A percentile compares a stretch with the other conserved stretches of the same genome.
Conservation (phyloP, 1,140 invertebrate species). For the Pseudomyrmex dendroicus region DNA sequence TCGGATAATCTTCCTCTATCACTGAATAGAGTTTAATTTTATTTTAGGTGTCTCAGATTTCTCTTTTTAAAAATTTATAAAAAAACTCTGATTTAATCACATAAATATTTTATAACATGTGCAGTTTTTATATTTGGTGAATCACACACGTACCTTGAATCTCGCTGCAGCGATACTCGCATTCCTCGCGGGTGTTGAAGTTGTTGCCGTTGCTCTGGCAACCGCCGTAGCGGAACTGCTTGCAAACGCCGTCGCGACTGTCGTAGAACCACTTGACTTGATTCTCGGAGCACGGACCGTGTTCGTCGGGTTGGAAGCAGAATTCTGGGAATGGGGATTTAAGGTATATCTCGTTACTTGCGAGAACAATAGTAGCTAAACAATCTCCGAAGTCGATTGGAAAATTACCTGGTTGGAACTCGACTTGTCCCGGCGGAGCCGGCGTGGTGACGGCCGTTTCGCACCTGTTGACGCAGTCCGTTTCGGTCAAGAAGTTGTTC, state of each 20-base stretch:
- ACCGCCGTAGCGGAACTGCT: slow-evolving; percentile 92
- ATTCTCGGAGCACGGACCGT: slow-evolving; percentile 89
- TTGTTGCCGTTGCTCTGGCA: slow-evolving; percentile 95
- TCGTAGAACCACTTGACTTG: slow-evolving; percentile 92
- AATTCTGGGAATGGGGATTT: slow-evolving; percentile 86
- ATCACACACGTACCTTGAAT: slow-evolving; percentile 87
- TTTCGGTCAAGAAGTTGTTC: slow-evolving; percentile 91
- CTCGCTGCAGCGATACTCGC: slow-evolving; percentile 90
- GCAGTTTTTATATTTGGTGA: neutral
- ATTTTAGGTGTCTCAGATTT: too few species aligned
- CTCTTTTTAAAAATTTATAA: too few species aligned
- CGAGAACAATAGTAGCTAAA: slow-evolving; percentile 11
- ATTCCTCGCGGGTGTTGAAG: slow-evolving; percentile 91
- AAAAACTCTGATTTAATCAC: too few species aligned
- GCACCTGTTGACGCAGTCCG: slow-evolving; percentile 89
- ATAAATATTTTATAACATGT: too few species aligned
- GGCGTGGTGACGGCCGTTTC: slow-evolving; percentile 78
- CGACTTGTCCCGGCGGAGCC: slow-evolving; percentile 68
- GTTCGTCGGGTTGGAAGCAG: slow-evolving; percentile 89
- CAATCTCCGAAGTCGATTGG: neutral
- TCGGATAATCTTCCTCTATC: neutral
- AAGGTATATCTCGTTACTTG: too few species aligned
- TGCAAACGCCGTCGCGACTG: slow-evolving; percentile 90
- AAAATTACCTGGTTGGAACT: slow-evolving; percentile 79
- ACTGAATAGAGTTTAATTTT: too few species aligned